Conservation (phyloP, 2,797 vertebrate genomes). For the Phrynocephalus guinanensis region DNA sequence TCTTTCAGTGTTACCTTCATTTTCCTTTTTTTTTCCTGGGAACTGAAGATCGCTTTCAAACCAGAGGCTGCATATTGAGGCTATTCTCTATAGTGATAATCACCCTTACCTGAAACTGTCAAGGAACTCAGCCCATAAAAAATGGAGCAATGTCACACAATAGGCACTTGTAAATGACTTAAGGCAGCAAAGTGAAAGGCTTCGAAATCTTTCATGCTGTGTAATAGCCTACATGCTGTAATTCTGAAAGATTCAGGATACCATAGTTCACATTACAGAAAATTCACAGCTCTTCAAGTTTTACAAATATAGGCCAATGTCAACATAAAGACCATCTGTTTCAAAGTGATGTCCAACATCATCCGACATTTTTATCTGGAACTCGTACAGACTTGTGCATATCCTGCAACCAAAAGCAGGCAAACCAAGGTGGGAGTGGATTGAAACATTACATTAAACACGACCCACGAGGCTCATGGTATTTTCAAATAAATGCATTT, state of each 20-base stretch:
- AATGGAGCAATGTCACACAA: constrained; percentile 13
- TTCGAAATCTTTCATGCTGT: constrained; percentile 35
- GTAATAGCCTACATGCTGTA: constrained; percentile 24
- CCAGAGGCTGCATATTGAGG: neutral
- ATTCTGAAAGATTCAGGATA: constrained; percentile 27
- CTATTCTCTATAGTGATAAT: constrained; percentile 18
- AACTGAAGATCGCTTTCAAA: constrained; percentile 4
- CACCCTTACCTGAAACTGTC: constrained; percentile 6
- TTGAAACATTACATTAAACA: constrained; percentile 22
- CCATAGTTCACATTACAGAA: constrained; percentile 26
- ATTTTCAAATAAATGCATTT: constrained; percentile 5
- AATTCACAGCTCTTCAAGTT: constrained; percentile 44
- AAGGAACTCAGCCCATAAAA: constrained; percentile 17
- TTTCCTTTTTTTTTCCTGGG: neutral
- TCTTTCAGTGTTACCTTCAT: neutral
- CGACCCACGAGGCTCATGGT: neutral
- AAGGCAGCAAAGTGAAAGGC: constrained; percentile 24
- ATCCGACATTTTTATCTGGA: constrained; percentile 34
- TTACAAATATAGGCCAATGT: constrained; percentile 42
- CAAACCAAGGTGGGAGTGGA: constrained; percentile 30
- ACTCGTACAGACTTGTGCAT: constrained; percentile 23
- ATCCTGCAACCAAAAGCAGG: constrained; percentile 27
- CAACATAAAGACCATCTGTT: constrained; percentile 43
- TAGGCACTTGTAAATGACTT: constrained; percentile 34
- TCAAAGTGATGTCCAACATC: constrained; percentile 39